Base-by-base conservation (phyloP, 2,888 invertebrate genomes). In the Epinotia demarniana region DNA sequence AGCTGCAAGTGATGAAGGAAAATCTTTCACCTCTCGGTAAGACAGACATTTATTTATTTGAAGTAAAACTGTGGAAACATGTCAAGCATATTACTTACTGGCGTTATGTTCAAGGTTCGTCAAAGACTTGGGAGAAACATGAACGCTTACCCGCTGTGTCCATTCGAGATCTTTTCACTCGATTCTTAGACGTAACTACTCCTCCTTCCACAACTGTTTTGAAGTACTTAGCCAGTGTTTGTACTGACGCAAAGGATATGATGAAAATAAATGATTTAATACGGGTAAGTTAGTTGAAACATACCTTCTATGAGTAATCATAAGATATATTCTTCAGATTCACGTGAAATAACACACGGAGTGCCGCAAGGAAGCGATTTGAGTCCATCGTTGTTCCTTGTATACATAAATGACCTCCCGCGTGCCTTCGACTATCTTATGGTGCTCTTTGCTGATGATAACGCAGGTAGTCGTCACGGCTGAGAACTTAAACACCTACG, bases 111-210 rank as follows among this genome's bases (percentile, higher is more conserved):
- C 3, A 79, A 97, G 98, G 98, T 75, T 95, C 97, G 60, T 95
- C 96, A n/a, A 98, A 97, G 87, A 95, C 96, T 60, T 99, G 98
- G 98, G 96, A 96, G 80, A 95, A 96, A 16, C 98, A 98, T 83
- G 97, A 98, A 80, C 96, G 97, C 76, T 94, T 98, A 80, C 97
- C 98, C 2, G 91, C 96, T 0, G 96, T 96, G 78, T 96, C 97
- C 0, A 87, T 98, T 43, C 92, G 96, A 72, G 96, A 96, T 78
- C 89, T 98, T 39, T 95, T 98, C 80, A 96, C 97, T 3, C 95
- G 97, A 80, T 98, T 97, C 89, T 92, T 99, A 79, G 99, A 99
- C 84, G 96, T 99, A 67, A 98, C 98, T 0, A 98, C 98, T 19
- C 98, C 99, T 2, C 98, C 98, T 0, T 96, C 98, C 0, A 97